A percentile compares a stretch with the other conserved stretches of the same genome.
These are phyloP conservation scores for Priocnemis perturbator DNA, from an alignment of 2,888 invertebrate genomes.

Conservation along the genomic window DNA sequence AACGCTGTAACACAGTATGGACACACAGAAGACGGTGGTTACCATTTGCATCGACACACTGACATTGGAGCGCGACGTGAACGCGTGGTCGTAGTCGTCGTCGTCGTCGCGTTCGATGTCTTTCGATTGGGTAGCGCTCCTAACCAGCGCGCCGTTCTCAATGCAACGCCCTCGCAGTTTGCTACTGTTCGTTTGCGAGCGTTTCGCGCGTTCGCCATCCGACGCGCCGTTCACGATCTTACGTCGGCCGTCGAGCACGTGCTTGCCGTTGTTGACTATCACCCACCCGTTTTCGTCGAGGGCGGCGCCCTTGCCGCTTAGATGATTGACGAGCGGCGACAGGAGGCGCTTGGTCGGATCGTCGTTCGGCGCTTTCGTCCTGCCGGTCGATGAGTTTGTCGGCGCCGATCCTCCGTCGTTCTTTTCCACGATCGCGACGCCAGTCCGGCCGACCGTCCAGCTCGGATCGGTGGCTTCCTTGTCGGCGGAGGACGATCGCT, in stretches of 20 bases:
- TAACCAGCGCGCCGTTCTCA: slow-evolving; percentile 58
- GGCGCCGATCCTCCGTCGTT: neutral
- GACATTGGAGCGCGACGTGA: slow-evolving; percentile 61
- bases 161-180: slow-evolving; percentile 48
- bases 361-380: neutral
- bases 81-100: slow-evolving; percentile 52
- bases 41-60: slow-evolving; percentile 74
- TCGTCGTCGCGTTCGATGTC: slow-evolving; percentile 52
- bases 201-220: slow-evolving; percentile 47
- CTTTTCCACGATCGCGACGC: too few relatives aligned
- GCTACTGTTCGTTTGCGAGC: slow-evolving; percentile 55
- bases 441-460: too few relatives aligned
- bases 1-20: slow-evolving; percentile 74
- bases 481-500: neutral
- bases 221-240: neutral
- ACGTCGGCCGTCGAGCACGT: slow-evolving; percentile 1
- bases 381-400: too few relatives aligned
- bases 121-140: slow-evolving; percentile 59
- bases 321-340: slow-evolving; percentile 3
- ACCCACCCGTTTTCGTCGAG: slow-evolving; percentile 59
- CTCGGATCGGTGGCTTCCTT: neutral
- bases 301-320: slow-evolving; percentile 18
- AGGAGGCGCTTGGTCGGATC: neutral
- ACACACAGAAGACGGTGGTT: slow-evolving; percentile 75
- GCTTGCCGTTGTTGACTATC: slow-evolving; percentile 32